phyloP scores from a whole-genome alignment of 2,113 vertebrate genomes.

The Pseudopipra pipra region DNA sequence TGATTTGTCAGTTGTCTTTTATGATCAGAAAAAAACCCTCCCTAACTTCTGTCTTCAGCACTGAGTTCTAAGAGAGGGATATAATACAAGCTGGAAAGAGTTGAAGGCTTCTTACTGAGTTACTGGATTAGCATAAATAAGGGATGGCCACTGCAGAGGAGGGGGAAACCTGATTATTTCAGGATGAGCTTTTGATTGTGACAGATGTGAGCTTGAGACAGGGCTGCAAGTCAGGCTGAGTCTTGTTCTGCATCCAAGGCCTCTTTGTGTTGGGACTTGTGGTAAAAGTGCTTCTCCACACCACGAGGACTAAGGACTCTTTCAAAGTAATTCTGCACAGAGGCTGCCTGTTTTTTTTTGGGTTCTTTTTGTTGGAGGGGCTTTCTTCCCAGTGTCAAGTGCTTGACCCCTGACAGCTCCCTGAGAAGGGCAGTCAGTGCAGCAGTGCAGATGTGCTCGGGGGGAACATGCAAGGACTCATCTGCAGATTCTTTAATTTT shows the following conservation, averaged over 20 bases:
- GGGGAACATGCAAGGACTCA: background rate
- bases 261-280: background rate
- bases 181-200: background rate
- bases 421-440: background rate
- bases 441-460: background rate
- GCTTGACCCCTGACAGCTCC: background rate
- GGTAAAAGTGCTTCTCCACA: background rate
- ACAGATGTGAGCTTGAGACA: background rate
- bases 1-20: conserved; percentile 15
- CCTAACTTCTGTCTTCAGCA: background rate
- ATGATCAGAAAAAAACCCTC: background rate
- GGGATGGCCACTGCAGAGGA: background rate
- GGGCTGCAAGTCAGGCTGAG: background rate
- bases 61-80: background rate
- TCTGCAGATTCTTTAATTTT: background rate
- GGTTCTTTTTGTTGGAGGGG: rapidly evolving
- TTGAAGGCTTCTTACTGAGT: background rate
- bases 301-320: background rate
- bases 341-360: background rate
- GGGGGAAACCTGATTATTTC: background rate
- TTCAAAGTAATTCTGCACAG: background rate
- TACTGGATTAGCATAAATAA: background rate
- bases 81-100: background rate
- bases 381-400: background rate
- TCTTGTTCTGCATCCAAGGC: background rate